A percentile compares a stretch with the other conserved stretches of the same genome.
These are phyloP conservation scores for Torymus auratus DNA, from an alignment of 2,888 invertebrate genomes.

Conservation along the genomic window DNA sequence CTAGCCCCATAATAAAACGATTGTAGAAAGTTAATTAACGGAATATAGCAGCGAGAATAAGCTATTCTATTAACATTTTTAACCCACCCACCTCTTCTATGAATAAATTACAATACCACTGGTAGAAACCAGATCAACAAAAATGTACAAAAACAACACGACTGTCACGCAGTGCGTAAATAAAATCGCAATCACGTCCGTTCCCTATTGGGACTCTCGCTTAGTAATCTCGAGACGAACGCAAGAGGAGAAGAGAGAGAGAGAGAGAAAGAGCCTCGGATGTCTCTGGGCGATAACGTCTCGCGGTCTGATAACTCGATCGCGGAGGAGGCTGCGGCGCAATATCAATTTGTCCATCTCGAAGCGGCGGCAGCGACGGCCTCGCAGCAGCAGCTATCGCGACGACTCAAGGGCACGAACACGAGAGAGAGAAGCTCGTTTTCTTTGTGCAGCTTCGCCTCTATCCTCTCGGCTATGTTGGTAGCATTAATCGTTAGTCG, in stretches of 20 bases:
- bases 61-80: no score
- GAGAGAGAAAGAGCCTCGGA: constrained; percentile 30
- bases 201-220: constrained; percentile 30
- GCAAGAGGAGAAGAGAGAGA: neutral
- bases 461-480: neutral
- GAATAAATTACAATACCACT: no score
- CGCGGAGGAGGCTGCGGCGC: constrained; percentile 7
- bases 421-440: neutral
- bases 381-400: constrained; percentile 15
- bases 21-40: no score
- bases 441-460: no score
- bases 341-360: constrained; percentile 59
- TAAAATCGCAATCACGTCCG: constrained; percentile 18
- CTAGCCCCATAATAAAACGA: no score
- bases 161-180: neutral
- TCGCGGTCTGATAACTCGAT: constrained; percentile 57
- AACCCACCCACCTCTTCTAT: no score
- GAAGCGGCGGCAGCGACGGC: constrained; percentile 16
- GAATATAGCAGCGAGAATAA: no score
- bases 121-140: neutral
- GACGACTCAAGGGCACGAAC: constrained; percentile 30
- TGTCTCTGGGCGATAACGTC: constrained; percentile 54
- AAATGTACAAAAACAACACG: neutral
- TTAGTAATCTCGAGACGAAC: constrained; percentile 24
- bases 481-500: neutral